phyloP scores from a whole-genome alignment of 2,888 invertebrate genomes.

The Hyalella azteca region DNA sequence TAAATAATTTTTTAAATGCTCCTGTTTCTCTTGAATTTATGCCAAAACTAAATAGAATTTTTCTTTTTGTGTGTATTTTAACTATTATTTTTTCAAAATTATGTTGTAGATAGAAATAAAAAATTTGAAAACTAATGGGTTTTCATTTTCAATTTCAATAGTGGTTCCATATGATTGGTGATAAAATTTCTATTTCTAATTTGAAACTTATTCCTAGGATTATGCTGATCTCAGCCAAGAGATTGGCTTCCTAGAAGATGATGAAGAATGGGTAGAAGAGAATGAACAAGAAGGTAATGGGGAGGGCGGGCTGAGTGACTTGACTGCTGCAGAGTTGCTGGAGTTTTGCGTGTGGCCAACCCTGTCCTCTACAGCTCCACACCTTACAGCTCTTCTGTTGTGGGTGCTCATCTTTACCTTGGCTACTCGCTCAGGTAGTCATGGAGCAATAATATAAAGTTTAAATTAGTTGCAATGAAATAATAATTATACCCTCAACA shows the following conservation, averaged over 20 bases:
- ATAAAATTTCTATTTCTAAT: too few relatives aligned
- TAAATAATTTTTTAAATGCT: too few relatives aligned
- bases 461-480: too few relatives aligned
- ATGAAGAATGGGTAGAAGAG: not conserved
- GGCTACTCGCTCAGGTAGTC: not conserved
- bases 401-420: slow-evolving; percentile 11
- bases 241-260: slow-evolving; percentile 6
- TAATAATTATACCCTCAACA: too few relatives aligned
- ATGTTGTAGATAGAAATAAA: too few relatives aligned
- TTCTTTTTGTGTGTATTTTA: too few relatives aligned
- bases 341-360: slow-evolving; percentile 39
- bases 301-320: not conserved
- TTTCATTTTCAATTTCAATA: too few relatives aligned
- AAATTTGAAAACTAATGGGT: too few relatives aligned
- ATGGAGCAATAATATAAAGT: not conserved
- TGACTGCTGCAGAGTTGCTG: not conserved
- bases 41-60: too few relatives aligned
- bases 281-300: not conserved
- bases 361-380: not conserved
- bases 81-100: too few relatives aligned
- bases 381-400: not conserved
- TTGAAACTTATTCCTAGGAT: slow-evolving; percentile 34
- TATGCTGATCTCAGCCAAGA: slow-evolving; percentile 18
- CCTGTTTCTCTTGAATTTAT: too few relatives aligned
- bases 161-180: too few relatives aligned